phyloP scores from a whole-genome alignment of 2,797 vertebrate species.

The Fistularia tabacaria region DNA sequence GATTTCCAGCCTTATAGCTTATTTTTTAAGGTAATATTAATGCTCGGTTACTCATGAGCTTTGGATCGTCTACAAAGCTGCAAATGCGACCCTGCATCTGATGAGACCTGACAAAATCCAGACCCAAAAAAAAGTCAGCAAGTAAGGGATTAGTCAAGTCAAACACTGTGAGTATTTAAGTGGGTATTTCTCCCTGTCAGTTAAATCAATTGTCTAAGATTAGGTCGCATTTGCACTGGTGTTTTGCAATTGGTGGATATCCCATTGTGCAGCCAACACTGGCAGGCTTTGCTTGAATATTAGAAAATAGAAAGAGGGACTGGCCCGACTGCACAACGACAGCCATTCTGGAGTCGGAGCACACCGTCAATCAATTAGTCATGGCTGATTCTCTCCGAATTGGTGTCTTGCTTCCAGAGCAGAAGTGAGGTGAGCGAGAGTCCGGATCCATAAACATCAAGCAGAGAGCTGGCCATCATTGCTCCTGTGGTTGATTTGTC shows the following conservation, averaged over 20 bases:
- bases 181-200: constrained; percentile 6
- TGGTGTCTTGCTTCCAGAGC: neutral
- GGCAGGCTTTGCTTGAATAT: constrained; percentile 17
- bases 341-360: constrained; percentile 3
- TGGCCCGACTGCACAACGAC: constrained; percentile 5
- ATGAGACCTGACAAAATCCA: too few species aligned
- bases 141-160: constrained; percentile 1
- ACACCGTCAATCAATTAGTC: neutral
- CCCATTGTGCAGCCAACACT: constrained; percentile 14
- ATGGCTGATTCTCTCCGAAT: constrained; percentile 5
- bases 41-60: too few species aligned
- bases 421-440: constrained; percentile 16
- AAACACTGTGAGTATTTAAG: neutral
- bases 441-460: constrained; percentile 19
- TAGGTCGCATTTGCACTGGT: constrained; percentile 18
- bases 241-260: constrained; percentile 25
- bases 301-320: constrained; percentile 6
- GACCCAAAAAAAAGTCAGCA: constrained; percentile 3
- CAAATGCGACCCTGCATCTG: too few species aligned
- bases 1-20: too few species aligned
- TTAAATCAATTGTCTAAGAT: constrained; percentile 3
- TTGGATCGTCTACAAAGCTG: too few species aligned
- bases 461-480: constrained; percentile 14
- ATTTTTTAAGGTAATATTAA: too few species aligned
- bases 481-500: constrained; percentile 13